These are phyloP conservation scores for Erebia epiphron DNA, from an alignment of 2,888 invertebrate genomes.

Conservation along the genomic window DNA sequence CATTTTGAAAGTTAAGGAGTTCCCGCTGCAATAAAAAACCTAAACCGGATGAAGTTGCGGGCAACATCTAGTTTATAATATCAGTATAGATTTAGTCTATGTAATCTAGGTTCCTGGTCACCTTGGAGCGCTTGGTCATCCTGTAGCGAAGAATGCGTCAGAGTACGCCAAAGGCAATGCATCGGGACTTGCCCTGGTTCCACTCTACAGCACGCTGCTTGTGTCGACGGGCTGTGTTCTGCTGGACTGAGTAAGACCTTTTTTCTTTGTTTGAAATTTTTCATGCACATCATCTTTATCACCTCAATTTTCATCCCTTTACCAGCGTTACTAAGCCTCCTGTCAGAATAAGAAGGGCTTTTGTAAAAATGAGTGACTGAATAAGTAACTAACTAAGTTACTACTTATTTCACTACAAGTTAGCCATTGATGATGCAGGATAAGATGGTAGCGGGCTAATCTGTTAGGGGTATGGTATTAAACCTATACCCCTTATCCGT, in stretches of 20 bases:
- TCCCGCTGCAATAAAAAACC: too few relatives aligned
- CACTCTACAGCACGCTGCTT: constrained; percentile 68
- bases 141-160: constrained; percentile 69
- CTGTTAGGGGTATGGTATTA: too few relatives aligned
- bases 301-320: background rate
- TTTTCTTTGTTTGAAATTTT: background rate
- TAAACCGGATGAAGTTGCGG: too few relatives aligned
- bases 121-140: constrained; percentile 68
- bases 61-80: too few relatives aligned
- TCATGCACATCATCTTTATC: background rate
- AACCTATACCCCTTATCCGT: too few relatives aligned
- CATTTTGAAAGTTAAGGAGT: too few relatives aligned
- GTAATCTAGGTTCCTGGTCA: constrained; percentile 66
- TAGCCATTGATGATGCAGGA: too few relatives aligned
- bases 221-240: constrained; percentile 68
- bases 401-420: too few relatives aligned
- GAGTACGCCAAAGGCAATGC: constrained; percentile 64
- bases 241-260: constrained; percentile 58
- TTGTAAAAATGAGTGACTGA: too few relatives aligned
- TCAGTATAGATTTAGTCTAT: background rate
- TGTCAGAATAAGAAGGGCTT: background rate
- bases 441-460: too few relatives aligned
- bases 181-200: constrained; percentile 64
- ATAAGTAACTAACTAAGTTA: too few relatives aligned
- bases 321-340: background rate